Evolutionary conservation across 2,797 vertebrate species (phyloP).

Genomic region (Coilia nasus): DNA sequence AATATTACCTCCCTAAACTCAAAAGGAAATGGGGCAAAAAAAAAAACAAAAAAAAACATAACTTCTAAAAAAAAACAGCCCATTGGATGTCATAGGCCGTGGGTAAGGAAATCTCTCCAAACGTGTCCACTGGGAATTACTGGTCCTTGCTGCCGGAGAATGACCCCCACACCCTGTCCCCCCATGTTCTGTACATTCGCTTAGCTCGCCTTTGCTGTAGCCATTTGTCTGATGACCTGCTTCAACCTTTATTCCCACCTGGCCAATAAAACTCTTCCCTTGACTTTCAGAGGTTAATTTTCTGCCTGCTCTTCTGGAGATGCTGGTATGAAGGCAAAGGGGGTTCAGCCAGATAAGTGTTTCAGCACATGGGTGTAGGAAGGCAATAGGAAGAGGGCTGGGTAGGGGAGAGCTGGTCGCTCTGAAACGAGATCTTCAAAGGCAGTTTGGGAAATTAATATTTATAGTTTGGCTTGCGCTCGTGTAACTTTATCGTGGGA

Average conservation of each 20-base stretch:
- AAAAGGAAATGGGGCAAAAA: not conserved
- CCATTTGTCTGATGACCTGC: constrained; percentile 59
- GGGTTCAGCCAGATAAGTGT: constrained; percentile 58
- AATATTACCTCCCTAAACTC: constrained; percentile 35
- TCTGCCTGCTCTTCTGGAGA: constrained; percentile 41
- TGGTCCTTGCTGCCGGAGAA: constrained; percentile 47
- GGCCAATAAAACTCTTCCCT: constrained; percentile 59
- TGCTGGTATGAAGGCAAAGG: constrained; percentile 39
- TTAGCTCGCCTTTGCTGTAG: constrained; percentile 35
- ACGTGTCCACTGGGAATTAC: constrained; percentile 45
- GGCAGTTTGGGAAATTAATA: constrained; percentile 58
- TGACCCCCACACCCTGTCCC: not conserved
- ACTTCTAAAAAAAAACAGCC: not conserved
- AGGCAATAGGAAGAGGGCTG: constrained; percentile 52
- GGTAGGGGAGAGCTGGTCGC: constrained; percentile 41
- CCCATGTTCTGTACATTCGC: constrained; percentile 9
- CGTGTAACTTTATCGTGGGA: constrained; percentile 51
- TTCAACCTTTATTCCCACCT: constrained; percentile 64
- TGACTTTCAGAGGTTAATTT: constrained; percentile 59
- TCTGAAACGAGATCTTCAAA: constrained; percentile 70
- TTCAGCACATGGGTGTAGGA: constrained; percentile 64
- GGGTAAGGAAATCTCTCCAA: constrained; percentile 59
- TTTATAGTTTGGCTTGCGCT: constrained; percentile 60
- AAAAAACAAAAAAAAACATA: not conserved
- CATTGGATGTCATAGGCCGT: constrained; percentile 41